Percentiles rank a stretch among this genome's conserved stretches.
Evolutionary conservation across 2,888 invertebrate genomes (phyloP).

Genomic region (Priocnemis perturbator): DNA sequence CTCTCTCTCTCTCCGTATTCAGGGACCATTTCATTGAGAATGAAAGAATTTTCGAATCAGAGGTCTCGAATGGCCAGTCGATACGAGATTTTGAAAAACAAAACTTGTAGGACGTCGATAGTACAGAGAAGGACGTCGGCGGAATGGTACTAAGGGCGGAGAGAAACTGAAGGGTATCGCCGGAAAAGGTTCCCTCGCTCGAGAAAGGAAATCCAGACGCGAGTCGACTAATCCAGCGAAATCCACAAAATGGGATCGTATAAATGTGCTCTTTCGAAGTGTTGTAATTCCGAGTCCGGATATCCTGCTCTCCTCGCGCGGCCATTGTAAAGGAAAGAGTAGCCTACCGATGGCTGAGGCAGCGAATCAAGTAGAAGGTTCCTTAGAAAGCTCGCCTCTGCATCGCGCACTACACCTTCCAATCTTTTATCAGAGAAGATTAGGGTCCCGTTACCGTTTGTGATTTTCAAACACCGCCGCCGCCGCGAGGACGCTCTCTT

Average conservation of each 20-base stretch:
- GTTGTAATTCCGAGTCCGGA: slow-evolving; percentile 38
- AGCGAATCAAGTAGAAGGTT: slow-evolving; percentile 23
- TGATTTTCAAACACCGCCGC: slow-evolving; percentile 35
- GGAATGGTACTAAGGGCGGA: slow-evolving; percentile 1
- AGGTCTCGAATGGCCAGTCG: no score
- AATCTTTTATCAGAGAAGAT: slow-evolving; percentile 46
- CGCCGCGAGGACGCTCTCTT: slow-evolving; percentile 16
- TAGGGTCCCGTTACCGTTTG: slow-evolving; percentile 33
- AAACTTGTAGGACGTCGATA: neutral
- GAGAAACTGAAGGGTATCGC: slow-evolving; percentile 4
- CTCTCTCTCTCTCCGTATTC: no score
- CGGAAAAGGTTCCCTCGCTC: no score
- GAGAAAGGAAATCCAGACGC: no score
- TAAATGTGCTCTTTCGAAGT: slow-evolving; percentile 45
- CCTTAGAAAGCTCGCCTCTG: slow-evolving; percentile 25
- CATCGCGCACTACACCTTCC: slow-evolving; percentile 39
- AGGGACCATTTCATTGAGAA: no score
- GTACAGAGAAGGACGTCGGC: slow-evolving; percentile 5
- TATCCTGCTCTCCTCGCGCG: slow-evolving; percentile 35
- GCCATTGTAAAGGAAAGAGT: slow-evolving; percentile 40
- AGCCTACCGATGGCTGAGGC: slow-evolving; percentile 36
- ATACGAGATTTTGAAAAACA: no score
- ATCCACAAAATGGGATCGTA: slow-evolving; percentile 10
- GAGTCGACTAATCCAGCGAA: neutral
- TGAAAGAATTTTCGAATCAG: no score